These are phyloP conservation scores for Festucalex cinctus DNA, from an alignment of 2,113 vertebrate genomes.

Conservation along the genomic window DNA sequence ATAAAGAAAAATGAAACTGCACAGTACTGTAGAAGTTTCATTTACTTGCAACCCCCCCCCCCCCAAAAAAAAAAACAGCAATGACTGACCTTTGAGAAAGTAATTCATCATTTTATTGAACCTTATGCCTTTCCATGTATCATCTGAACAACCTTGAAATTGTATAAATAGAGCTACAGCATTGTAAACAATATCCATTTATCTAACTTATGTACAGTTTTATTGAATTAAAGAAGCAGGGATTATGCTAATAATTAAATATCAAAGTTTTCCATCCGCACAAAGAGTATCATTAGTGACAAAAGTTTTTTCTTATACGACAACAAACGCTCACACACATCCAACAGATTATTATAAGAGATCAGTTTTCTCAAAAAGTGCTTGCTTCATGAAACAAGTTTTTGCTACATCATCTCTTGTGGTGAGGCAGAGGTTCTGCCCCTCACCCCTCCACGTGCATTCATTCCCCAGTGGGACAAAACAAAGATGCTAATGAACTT, in stretches of 20 bases:
- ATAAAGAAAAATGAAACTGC: background rate
- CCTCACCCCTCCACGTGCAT: conserved; percentile 22
- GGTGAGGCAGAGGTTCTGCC: conserved; percentile 31
- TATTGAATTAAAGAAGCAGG: conserved; percentile 50
- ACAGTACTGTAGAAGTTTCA: background rate
- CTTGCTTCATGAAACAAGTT: conserved; percentile 70
- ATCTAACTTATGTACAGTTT: conserved; percentile 54
- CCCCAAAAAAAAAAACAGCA: background rate
- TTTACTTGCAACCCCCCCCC: background rate
- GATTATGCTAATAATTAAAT: conserved; percentile 46
- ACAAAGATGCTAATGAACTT: conserved; percentile 44
- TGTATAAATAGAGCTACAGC: conserved; percentile 69
- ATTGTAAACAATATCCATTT: conserved; percentile 60
- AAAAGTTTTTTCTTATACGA: conserved; percentile 1
- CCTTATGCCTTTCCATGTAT: conserved; percentile 53
- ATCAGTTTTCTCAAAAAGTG: conserved; percentile 70
- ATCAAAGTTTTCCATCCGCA: conserved; percentile 55
- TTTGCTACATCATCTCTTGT: conserved; percentile 65
- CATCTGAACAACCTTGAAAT: conserved; percentile 60
- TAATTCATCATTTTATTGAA: conserved; percentile 69
- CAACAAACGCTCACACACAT: conserved; percentile 10
- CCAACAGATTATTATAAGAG: conserved; percentile 59
- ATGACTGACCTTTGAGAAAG: conserved; percentile 57
- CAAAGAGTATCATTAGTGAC: conserved; percentile 44
- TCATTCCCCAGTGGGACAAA: conserved; percentile 31